Evolutionary conservation across 64 coral and sea anemone genomes (phyloP), one percentile per base, ranked within the genome.

Genomic region (Catalaphyllia jardinei): DNA sequence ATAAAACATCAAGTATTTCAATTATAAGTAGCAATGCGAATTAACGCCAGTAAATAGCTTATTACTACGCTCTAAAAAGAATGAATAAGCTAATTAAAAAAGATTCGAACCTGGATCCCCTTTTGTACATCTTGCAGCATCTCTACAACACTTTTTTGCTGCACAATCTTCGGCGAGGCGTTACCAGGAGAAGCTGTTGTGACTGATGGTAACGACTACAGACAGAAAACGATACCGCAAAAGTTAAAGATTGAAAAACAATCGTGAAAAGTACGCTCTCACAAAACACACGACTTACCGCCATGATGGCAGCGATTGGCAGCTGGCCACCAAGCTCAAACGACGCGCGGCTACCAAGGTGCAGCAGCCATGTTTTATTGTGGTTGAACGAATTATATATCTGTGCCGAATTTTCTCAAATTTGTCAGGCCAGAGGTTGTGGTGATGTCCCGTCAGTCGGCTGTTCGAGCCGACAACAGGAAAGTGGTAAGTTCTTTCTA

Each of bases 361-460:
- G 4, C n/a, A 1, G 33, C 13, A 35, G 78, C 78, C 78, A 80
- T 80, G 78, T 80, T 80, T 80, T 80, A 29, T 28, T 60, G 51
- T 0, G 10, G 14, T 49, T 20, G 35, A 19, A 18, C 17, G 76
- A 29, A 29, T 30, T 16, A 1, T n/a, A 1, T 27, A 27, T 69
- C 4, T 27, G 10, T 25, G 22, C 25, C 65, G n/a, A 25, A 25
- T 69, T 4, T 69, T 69, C 22, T 25, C 65, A 9, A 50, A 8
- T 57, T 57, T 79, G 57, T 27, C 49, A 15, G 51, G 10, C 3
- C 29, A 27, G 2, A 29, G 17, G 61, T 33, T 19, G 17, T 18
- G 14, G 61, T 8, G 11, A 98, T 98, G 96, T 98, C 96, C 59
- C 96, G 96, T 18, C 96, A 98, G 65, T 92, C 92, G 57, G 91